A percentile compares a stretch with the other conserved stretches of the same genome.
phyloP scores from a whole-genome alignment of 2,113 vertebrate genomes.

The Albula glossodonta region DNA sequence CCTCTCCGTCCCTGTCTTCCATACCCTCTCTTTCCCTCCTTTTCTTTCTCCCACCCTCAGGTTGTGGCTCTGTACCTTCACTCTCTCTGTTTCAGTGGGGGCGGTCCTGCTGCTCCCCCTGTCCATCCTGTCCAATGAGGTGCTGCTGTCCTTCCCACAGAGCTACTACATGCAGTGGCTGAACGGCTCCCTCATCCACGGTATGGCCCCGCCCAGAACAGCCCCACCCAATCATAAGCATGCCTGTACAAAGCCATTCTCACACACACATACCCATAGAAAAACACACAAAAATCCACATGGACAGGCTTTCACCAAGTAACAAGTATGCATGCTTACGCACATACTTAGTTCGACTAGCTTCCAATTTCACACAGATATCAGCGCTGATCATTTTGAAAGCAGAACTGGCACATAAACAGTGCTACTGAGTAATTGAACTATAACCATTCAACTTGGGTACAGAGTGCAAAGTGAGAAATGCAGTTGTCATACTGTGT shows the following conservation, averaged over 20 bases:
- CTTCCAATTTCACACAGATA: neutral
- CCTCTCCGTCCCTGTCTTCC: neutral
- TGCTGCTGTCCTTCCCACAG: conserved; percentile 89
- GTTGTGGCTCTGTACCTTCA: conserved; percentile 94
- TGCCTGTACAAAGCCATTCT: neutral
- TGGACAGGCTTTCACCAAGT: neutral
- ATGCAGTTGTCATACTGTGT: neutral
- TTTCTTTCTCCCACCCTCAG: conserved; percentile 55
- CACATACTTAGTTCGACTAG: neutral
- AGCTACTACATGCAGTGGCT: conserved; percentile 99
- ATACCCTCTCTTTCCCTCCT: conserved; percentile 15
- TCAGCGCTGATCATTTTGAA: neutral
- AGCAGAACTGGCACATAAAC: neutral
- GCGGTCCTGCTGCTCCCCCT: conserved; percentile 94
- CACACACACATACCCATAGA: neutral
- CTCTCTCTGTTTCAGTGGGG: conserved; percentile 87
- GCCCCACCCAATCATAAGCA: neutral
- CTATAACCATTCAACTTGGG: neutral
- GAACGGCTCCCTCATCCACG: conserved; percentile 91
- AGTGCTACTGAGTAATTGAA: neutral
- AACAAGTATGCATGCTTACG: neutral
- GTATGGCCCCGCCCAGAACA: conserved; percentile 53
- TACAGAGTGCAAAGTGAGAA: neutral
- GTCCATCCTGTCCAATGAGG: conserved; percentile 96
- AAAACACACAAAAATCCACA: too few relatives aligned